Conservation (phyloP, 1,140 invertebrate genomes). For the Oncopodura yosiiana region DNA sequence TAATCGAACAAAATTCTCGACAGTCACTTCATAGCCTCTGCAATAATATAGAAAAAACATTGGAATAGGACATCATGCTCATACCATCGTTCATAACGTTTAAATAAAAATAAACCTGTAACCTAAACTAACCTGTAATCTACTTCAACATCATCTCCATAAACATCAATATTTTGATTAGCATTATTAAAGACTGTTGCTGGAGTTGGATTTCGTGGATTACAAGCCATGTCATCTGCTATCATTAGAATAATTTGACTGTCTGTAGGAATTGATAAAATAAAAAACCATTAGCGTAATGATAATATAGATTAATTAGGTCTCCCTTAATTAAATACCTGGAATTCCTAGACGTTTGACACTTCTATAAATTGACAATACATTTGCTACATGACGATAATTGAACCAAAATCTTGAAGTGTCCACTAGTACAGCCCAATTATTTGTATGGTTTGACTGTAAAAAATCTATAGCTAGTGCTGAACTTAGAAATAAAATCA, state of each 20-base stretch:
- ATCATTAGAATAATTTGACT: constrained; percentile 96
- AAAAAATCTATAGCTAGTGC: too few species aligned
- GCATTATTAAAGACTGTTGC: constrained; percentile 97
- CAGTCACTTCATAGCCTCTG: constrained; percentile 61
- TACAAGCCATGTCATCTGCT: constrained; percentile 99
- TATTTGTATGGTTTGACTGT: constrained; percentile 71
- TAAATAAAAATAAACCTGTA: neutral
- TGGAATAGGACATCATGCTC: neutral
- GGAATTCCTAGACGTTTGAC: constrained; percentile 96
- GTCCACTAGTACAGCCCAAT: constrained; percentile 98
- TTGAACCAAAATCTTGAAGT: constrained; percentile 99
- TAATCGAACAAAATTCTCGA: constrained; percentile 95
- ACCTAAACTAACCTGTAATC: constrained; percentile 80
- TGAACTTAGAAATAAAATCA: too few species aligned
- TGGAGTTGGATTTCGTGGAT: constrained; percentile 92
- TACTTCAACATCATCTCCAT: constrained; percentile 98
- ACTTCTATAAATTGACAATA: constrained; percentile 93
- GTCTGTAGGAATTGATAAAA: too few species aligned
- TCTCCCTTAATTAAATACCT: too few species aligned
- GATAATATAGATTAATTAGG: constrained; percentile 47
- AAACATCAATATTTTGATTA: constrained; percentile 96
- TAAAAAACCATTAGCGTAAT: constrained; percentile 2
- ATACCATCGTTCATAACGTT: neutral
- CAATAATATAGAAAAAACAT: constrained; percentile 9
- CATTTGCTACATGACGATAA: constrained; percentile 98